Base-by-base conservation (phyloP, 2,113 vertebrate genomes). In the Solea solea region DNA sequence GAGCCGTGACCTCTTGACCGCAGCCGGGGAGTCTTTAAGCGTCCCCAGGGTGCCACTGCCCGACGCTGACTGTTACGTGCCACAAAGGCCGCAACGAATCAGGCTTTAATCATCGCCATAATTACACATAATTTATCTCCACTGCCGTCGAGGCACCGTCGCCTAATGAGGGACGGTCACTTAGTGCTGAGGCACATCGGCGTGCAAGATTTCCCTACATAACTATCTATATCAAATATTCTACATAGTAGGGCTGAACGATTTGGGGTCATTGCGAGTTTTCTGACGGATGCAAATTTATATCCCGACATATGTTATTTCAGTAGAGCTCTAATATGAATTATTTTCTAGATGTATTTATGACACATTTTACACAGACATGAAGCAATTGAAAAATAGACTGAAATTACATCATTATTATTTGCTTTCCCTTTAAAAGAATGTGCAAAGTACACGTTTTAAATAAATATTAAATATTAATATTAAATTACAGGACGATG, bases 61-160 rank as follows among this genome's bases (percentile, higher is more conserved):
- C 74, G 70, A 74, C 64, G 64, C 86, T 74, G 81, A 83, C 28
- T 48, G 60, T 78, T 87, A 90, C 89, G 91, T 87, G 79, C 80
- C 75, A 72, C 81, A 64, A 84, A 88, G 88, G 87, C 74, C 76
- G 66, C 75, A 63, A 81, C 16, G 72, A 91, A 90, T 90, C 74
- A 72, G 87, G 53, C 77, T 88, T 91, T 92, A 92, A 93, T 92
- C 86, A 91, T 79, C 78, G 75, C 82, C 67, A 75, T 91, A 92
- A 94, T 93, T 92, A 90, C 86, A 91, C 85, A 84, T 90, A 84
- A 93, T 94, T 93, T 89, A 94, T 93, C 86, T 91, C 80, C n/a
- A 53, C 88, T 86, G 90, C 86, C 84, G 89, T 90, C 83, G 74
- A 86, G 21, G 86, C 78, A 85, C 81, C 81, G 78, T 63, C 60